phyloP scores from a whole-genome alignment of 1,140 invertebrate species.

The Scaptomyza hsui region DNA sequence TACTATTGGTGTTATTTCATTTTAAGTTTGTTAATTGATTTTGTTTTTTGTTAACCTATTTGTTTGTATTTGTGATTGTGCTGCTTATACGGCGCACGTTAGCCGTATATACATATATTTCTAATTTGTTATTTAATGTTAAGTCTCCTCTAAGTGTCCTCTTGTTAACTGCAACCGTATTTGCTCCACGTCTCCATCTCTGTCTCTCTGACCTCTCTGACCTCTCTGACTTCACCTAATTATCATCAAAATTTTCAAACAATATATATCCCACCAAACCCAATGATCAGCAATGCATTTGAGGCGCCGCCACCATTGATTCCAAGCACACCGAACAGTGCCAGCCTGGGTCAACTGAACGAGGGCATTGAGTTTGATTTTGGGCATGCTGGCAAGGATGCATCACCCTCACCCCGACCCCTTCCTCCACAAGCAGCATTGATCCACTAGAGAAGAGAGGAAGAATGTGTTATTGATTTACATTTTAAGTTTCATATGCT shows the following conservation, averaged over 20 bases:
- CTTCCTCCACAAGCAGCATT: not conserved
- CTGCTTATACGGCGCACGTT: too few relatives aligned
- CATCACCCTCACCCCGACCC: not conserved
- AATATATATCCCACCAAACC: too few relatives aligned
- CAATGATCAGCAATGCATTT: constrained; percentile 57
- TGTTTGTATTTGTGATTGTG: constrained; percentile 24
- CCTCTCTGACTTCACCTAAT: constrained; percentile 14
- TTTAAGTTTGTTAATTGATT: constrained; percentile 22
- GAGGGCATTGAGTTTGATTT: constrained; percentile 26
- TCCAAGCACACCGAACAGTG: constrained; percentile 47
- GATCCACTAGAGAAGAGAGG: too few relatives aligned
- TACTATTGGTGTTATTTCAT: constrained; percentile 18
- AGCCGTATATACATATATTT: too few relatives aligned
- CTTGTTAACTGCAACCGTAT: too few relatives aligned
- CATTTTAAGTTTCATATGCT: constrained; percentile 27
- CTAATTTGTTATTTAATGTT: too few relatives aligned
- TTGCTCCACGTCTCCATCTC: not conserved
- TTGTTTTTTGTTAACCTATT: constrained; percentile 4
- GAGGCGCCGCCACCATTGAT: constrained; percentile 40
- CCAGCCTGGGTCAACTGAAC: constrained; percentile 37
- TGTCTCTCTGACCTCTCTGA: not conserved
- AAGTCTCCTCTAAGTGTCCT: too few relatives aligned
- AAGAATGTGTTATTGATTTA: not conserved
- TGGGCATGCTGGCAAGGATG: constrained; percentile 31
- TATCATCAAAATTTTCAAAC: not conserved